Base-by-base conservation (phyloP, 2,113 vertebrate genomes). In the Pygoscelis antarcticus region DNA sequence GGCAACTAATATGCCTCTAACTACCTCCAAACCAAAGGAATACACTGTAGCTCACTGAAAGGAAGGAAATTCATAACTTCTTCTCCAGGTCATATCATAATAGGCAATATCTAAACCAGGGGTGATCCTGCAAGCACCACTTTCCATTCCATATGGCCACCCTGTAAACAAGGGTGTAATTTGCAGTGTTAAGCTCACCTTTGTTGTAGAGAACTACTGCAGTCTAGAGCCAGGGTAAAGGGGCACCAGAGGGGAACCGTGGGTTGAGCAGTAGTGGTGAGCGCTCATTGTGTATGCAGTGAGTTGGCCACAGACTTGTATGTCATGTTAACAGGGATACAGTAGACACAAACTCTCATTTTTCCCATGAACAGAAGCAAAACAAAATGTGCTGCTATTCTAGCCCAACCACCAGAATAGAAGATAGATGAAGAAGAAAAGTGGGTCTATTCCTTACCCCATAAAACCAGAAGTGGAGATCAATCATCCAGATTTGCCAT, bases 191-290 rank as follows among this genome's bases (percentile, higher is more conserved):
- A 76, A 69, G 5, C 18, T 88, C 82, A n/a, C 18, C 14, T 68
- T 34, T 44, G 6, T 9, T 79, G 54, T 27, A 65, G 42, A 60
- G 16, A 27, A 65, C 30, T 69, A 7, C 49, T 80, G 25, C 32
- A 83, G 21, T 29, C 47, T 78, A 42, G 19, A 69, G 25, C 3
- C 32, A 38, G 7, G 10, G n/a, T 36, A 47, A 57, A 68, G 26
- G 16, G 57, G 11, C 18, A 51, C 22, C 36, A 44, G 49, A 52
- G 16, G 10, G 69, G 21, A 75, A 10, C 10, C 0, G 0, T 2
- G 5, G 8, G 9, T 36, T 51, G 19, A 57, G 54, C 32, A 89
- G 64, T 18, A 55, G 11, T 30, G 44, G 15, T 36, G 17, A 51
- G 7, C 23, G 13, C 17, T 86, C 11, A 18, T 55, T 79, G 29